Percentiles rank a stretch among this genome's conserved stretches.
phyloP scores from a whole-genome alignment of 2,888 invertebrate species.

The Agapetus fuscipes region DNA sequence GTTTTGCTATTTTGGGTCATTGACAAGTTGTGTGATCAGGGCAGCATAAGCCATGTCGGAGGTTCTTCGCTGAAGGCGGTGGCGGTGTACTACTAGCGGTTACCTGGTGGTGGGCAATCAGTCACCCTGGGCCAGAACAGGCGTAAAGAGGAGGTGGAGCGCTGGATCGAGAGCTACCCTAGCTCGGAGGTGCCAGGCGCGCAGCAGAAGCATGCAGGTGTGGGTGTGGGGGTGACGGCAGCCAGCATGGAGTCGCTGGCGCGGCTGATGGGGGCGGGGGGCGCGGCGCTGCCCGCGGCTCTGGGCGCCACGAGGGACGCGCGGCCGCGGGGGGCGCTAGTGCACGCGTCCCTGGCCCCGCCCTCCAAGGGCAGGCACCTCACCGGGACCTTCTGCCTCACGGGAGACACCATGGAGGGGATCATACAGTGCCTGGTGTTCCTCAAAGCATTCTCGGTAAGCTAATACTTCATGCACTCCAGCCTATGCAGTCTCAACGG shows the following conservation, averaged over 20 bases:
- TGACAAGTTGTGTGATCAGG: too few relatives aligned
- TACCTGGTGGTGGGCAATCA: too few relatives aligned
- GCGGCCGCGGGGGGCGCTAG: constrained; percentile 59
- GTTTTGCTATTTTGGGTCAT: too few relatives aligned
- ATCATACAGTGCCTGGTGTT: constrained; percentile 89
- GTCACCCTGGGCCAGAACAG: too few relatives aligned
- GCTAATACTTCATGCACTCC: constrained; percentile 34
- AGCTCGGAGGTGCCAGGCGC: too few relatives aligned
- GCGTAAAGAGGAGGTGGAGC: too few relatives aligned
- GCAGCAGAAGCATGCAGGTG: too few relatives aligned
- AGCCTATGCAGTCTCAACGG: too few relatives aligned
- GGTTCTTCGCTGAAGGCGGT: too few relatives aligned
- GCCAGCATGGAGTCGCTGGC: constrained; percentile 69
- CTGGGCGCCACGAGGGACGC: constrained; percentile 46
- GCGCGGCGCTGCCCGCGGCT: constrained; percentile 54
- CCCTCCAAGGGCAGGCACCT: constrained; percentile 72
- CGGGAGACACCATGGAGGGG: constrained; percentile 88
- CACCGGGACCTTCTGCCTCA: constrained; percentile 80
- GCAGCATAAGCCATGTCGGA: too few relatives aligned
- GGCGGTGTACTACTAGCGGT: too few relatives aligned
- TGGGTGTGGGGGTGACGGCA: not conserved
- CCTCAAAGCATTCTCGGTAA: constrained; percentile 88
- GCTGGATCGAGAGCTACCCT: too few relatives aligned
- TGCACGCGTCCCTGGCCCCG: constrained; percentile 65
- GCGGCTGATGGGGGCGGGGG: constrained; percentile 64